These are phyloP conservation scores for Bacillus rossius DNA, from an alignment of 1,140 invertebrate species.

Conservation along the genomic window DNA sequence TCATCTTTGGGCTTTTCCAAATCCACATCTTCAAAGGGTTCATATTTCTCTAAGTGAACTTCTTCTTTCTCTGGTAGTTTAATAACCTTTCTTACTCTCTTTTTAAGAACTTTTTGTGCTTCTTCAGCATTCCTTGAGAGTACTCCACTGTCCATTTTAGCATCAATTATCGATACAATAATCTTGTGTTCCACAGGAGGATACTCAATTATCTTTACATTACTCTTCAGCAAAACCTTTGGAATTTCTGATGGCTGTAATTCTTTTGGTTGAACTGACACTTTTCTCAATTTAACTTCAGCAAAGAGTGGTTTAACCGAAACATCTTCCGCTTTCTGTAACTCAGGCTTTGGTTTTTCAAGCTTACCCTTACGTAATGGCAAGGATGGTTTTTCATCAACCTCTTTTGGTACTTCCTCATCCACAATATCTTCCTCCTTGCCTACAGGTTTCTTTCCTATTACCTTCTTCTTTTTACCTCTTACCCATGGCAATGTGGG, in stretches of 20 bases:
- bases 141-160: conserved; percentile 55
- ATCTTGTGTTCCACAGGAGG: conserved; percentile 45
- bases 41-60: conserved; percentile 46
- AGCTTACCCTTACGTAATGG: neutral
- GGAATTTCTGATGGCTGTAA: conserved; percentile 45
- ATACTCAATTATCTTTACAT: conserved; percentile 51
- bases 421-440: no score
- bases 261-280: conserved; percentile 45
- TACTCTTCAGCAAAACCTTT: conserved; percentile 58
- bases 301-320: conserved; percentile 46
- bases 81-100: conserved; percentile 44
- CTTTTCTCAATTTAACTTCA: conserved; percentile 58
- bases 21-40: conserved; percentile 34
- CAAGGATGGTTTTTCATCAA: no score
- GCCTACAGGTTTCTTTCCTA: conserved; percentile 8
- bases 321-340: conserved; percentile 4
- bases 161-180: conserved; percentile 37
- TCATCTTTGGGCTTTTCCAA: conserved; percentile 9
- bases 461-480: neutral
- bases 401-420: no score
- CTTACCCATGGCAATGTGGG: neutral
- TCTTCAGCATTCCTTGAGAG: conserved; percentile 63
- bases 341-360: conserved; percentile 4
- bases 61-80: conserved; percentile 44
- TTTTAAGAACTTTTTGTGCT: conserved; percentile 54